Conservation (phyloP, 2,113 vertebrate genomes). For the Nycticorax nycticorax region DNA sequence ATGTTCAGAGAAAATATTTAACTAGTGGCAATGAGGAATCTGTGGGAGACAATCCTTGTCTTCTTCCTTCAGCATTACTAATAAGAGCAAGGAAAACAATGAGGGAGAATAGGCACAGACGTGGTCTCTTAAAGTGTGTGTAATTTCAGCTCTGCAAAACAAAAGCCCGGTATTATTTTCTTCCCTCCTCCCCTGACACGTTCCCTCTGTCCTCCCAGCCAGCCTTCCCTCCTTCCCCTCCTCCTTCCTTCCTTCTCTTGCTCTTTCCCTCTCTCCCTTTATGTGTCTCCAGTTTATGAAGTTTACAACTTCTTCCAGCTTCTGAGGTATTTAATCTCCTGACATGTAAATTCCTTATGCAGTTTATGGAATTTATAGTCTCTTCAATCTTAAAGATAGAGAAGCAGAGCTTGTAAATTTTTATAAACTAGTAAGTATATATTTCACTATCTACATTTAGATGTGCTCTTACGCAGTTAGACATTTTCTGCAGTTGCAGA, state of each 20-base stretch:
- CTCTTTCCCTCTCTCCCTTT: not conserved
- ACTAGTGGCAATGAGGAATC: not conserved
- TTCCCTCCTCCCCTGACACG: not conserved
- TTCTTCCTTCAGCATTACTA: not conserved
- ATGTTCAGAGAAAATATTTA: not conserved
- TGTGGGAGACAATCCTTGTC: not conserved
- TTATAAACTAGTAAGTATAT: not conserved
- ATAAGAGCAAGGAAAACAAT: not conserved
- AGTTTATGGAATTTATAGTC: not conserved
- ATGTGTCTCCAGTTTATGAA: not conserved
- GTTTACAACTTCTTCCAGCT: not conserved
- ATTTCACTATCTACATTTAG: not conserved
- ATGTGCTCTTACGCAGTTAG: not conserved
- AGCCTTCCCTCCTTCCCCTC: not conserved
- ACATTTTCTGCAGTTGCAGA: not conserved
- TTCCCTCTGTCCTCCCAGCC: not conserved
- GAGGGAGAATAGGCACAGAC: not conserved
- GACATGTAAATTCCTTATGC: not conserved
- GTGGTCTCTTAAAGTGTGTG: not conserved
- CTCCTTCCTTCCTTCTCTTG: not conserved
- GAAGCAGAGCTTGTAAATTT: not conserved
- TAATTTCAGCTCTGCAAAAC: not conserved
- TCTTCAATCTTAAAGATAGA: not conserved
- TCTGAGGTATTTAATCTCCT: not conserved
- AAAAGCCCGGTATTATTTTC: not conserved